Base-by-base conservation (phyloP, 2,888 invertebrate species). In the Gymnoscelis rufifasciata region DNA sequence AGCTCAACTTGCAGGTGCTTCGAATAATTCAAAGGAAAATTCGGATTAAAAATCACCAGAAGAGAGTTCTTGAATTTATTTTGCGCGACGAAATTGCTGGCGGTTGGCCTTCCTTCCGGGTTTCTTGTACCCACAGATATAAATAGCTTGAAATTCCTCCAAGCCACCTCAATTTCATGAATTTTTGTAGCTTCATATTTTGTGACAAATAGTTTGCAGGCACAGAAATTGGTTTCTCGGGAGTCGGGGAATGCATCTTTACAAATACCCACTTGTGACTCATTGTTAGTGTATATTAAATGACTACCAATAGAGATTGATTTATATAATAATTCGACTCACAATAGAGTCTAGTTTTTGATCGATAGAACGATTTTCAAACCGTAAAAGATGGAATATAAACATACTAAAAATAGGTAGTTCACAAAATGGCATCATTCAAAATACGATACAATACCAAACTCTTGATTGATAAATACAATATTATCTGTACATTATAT, bases 171-270 rank as follows among this genome's bases (percentile, higher is more conserved):
- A 63, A 67, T 70, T 72, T 72, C 71, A 76, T 77, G 75, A 76
- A 76, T 76, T 76, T 76, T 74, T 76, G 74, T 67, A 62, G 71
- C 71, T 67, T 71, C 71, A 76, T 74, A 76, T 78, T 74, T 73
- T 60, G 66, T 65, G 70, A 73, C 70, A 72, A 77, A 76, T 74
- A 71, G 68, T 69, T 70, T 68, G 66, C 61, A 59, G 60, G 64
- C 58, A 57, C 62, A 62, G 60, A 67, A 71, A 72, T 71, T 68
- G 64, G 65, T 60, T 70, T 60, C 62, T 56, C 61, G 60, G 63
- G 59, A 60, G 64, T 48, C 57, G 62, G 52, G 59, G 49, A 48
- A 46, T 57, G 53, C 54, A 60, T 56, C 45, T 29, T 51, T 51
- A 47, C 43, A 51, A 59, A 54, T 58, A 51, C n/a, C n/a, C n/a